These are phyloP conservation scores for Rallus limicola DNA, from an alignment of 2,113 vertebrate species.

Conservation along the genomic window DNA sequence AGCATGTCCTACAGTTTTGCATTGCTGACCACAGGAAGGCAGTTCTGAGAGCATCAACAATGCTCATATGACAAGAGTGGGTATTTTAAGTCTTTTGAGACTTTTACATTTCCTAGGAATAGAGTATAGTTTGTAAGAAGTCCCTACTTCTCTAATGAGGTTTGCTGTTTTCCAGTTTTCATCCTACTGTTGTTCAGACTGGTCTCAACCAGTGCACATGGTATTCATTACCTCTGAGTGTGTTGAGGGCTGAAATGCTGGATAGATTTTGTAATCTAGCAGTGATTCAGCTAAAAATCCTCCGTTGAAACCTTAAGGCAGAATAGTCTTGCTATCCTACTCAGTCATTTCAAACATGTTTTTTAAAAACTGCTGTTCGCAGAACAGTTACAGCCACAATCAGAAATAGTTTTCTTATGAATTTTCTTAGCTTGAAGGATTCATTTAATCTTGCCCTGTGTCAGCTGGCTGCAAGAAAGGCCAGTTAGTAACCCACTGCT, in stretches of 20 bases:
- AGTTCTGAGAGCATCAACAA: not conserved
- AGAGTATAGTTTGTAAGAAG: not conserved
- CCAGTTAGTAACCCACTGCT: not conserved
- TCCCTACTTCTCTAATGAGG: not conserved
- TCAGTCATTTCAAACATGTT: not conserved
- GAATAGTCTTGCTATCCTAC: not conserved
- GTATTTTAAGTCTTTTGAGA: not conserved
- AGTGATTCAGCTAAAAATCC: conserved; percentile 7
- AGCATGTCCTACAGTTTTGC: not conserved
- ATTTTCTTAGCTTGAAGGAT: not conserved
- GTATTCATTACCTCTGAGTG: not conserved
- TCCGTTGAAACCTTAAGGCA: not conserved
- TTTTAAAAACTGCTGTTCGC: not conserved
- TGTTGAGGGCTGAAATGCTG: not conserved
- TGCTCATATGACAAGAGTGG: not conserved
- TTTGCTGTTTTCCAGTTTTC: not conserved
- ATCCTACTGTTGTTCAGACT: not conserved
- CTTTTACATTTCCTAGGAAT: not conserved
- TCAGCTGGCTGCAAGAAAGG: not conserved
- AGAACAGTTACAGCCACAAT: not conserved
- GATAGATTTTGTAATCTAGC: not conserved
- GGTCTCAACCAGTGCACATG: not conserved
- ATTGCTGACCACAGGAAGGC: not conserved
- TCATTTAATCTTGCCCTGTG: not conserved
- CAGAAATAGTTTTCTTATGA: not conserved